These are phyloP conservation scores for Meloidogyne chitwoodi DNA, from an alignment of 1,140 invertebrate species.

Conservation along the genomic window DNA sequence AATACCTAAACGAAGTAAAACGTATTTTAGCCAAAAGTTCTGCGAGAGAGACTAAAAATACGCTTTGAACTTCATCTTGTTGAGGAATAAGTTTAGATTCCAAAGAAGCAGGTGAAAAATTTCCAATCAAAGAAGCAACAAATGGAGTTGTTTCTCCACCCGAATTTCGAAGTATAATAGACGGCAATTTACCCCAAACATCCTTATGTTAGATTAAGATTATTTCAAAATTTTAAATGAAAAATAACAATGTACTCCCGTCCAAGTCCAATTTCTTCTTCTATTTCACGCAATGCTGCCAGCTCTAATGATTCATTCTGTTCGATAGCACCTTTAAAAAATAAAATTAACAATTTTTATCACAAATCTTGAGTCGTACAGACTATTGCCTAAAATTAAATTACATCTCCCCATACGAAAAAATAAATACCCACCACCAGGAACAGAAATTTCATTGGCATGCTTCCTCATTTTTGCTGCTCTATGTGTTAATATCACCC, in stretches of 20 bases:
- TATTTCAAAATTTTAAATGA: neutral
- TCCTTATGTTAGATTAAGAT: slow-evolving; percentile 1
- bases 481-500: slow-evolving; percentile 10
- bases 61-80: neutral
- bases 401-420: neutral
- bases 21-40: slow-evolving; percentile 1
- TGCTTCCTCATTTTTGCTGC: slow-evolving; percentile 7
- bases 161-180: neutral
- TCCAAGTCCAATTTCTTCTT: slow-evolving; percentile 13
- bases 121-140: neutral
- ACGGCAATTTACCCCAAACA: slow-evolving; percentile 1
- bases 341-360: neutral
- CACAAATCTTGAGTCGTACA: neutral
- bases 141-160: neutral
- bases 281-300: slow-evolving; percentile 6
- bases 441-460: slow-evolving; percentile 20
- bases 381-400: no score
- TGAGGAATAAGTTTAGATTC: neutral
- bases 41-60: neutral
- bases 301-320: neutral
- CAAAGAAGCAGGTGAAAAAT: neutral
- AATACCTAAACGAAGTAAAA: slow-evolving; percentile 5
- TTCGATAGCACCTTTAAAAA: neutral
- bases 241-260: neutral
- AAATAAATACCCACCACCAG: slow-evolving; percentile 3